These are phyloP conservation scores for Elachura formosa DNA, from an alignment of 2,113 vertebrate species.

Conservation along the genomic window DNA sequence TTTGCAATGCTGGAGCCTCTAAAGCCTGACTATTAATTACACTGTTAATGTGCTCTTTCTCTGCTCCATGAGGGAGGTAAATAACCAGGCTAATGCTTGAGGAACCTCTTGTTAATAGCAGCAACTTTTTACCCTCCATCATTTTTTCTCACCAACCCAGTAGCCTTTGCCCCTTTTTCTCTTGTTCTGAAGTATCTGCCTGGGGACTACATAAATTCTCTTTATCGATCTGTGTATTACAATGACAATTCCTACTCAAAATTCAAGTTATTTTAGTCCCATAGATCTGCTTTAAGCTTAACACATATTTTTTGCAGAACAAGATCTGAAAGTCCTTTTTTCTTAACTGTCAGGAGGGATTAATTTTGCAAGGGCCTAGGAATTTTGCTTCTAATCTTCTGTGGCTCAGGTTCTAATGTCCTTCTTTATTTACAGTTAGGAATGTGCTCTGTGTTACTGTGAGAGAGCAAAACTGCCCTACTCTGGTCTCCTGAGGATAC, in stretches of 20 bases:
- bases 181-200: constrained; percentile 28
- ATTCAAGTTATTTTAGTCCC: neutral
- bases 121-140: neutral
- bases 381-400: neutral
- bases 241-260: constrained; percentile 32
- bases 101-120: neutral
- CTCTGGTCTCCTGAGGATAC: neutral
- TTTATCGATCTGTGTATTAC: constrained; percentile 24
- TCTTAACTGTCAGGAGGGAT: neutral
- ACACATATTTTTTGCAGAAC: neutral
- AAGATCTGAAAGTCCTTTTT: neutral
- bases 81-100: neutral
- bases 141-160: neutral
- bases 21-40: neutral
- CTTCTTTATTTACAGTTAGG: neutral
- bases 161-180: neutral
- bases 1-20: neutral
- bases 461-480: neutral
- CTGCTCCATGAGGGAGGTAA: neutral
- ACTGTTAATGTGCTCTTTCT: neutral
- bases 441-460: neutral
- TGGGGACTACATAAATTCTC: constrained; percentile 24
- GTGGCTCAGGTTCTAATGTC: neutral
- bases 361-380: neutral
- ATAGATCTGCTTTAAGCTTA: neutral